Evolutionary conservation across 2,797 vertebrate species (phyloP).

Genomic region (Coreius guichenoti): DNA sequence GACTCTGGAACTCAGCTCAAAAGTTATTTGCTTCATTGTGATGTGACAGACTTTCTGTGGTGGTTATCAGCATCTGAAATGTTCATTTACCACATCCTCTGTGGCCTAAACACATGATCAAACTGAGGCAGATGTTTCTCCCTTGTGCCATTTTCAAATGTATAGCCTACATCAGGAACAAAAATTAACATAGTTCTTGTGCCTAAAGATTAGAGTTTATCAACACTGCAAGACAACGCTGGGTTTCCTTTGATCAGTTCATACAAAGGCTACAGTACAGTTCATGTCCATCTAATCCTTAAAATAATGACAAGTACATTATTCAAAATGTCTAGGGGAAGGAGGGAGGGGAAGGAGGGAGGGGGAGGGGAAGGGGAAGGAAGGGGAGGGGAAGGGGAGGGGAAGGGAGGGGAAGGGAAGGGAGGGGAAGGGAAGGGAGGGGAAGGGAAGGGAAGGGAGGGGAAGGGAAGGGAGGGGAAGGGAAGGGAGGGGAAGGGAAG

Average conservation of each 20-base stretch:
- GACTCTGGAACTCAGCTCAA: background rate
- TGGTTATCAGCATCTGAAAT: slow-evolving; percentile 12
- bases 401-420: too few relatives aligned
- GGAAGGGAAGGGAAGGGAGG: too few relatives aligned
- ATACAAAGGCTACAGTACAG: background rate
- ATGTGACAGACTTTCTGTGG: background rate
- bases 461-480: too few relatives aligned
- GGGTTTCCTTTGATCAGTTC: background rate
- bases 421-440: too few relatives aligned
- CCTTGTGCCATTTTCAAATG: background rate
- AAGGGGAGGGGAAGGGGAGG: too few relatives aligned
- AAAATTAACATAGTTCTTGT: background rate
- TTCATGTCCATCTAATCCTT: background rate
- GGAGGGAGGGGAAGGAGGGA: too few relatives aligned
- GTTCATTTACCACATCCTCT: slow-evolving; percentile 15
- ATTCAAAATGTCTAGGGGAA: background rate
- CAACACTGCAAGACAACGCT: background rate
- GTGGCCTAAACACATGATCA: background rate
- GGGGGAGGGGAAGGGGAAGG: too few relatives aligned
- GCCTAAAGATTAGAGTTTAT: background rate
- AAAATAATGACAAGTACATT: too few relatives aligned
- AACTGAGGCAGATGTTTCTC: background rate
- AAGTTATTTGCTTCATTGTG: background rate
- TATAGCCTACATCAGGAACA: background rate
- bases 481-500: too few relatives aligned